Percentiles rank a stretch among this genome's conserved stretches.
phyloP scores from a whole-genome alignment of 2,797 vertebrate genomes.

The Xenopus petersii region DNA sequence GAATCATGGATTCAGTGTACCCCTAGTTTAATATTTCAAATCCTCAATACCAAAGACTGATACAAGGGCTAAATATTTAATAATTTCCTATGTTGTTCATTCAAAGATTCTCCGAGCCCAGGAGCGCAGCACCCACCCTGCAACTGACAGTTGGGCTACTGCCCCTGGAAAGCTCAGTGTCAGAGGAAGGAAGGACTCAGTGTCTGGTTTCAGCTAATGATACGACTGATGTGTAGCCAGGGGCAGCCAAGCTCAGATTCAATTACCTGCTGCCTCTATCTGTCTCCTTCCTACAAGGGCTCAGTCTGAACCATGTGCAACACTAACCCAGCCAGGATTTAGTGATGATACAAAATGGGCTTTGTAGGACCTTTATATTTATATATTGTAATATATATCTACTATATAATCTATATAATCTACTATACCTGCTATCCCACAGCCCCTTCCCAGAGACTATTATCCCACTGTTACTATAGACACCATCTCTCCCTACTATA shows the following conservation, averaged over 20 bases:
- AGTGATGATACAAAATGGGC: too few relatives aligned
- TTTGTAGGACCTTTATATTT: too few relatives aligned
- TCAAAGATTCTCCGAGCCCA: not conserved
- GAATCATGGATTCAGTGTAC: too few relatives aligned
- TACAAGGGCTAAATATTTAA: not conserved
- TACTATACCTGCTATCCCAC: too few relatives aligned
- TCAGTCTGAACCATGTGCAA: too few relatives aligned
- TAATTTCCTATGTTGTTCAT: constrained; percentile 17
- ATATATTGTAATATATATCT: too few relatives aligned
- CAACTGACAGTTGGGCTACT: constrained; percentile 11
- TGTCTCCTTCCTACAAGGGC: constrained; percentile 1
- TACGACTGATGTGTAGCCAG: constrained; percentile 23
- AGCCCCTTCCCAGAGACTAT: too few relatives aligned
- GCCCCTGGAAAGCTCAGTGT: constrained; percentile 13
- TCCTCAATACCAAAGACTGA: too few relatives aligned
- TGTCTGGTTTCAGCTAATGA: constrained; percentile 21
- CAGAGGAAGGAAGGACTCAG: constrained; percentile 13
- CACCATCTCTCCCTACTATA: too few relatives aligned
- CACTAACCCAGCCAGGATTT: not conserved
- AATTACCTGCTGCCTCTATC: constrained; percentile 25
- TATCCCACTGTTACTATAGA: too few relatives aligned
- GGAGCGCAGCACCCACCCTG: not conserved
- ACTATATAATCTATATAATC: too few relatives aligned
- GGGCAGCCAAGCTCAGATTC: constrained; percentile 4
- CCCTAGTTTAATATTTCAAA: too few relatives aligned